Conservation (phyloP, 2,797 vertebrate species). For the Lepilemur ruficaudatus region DNA sequence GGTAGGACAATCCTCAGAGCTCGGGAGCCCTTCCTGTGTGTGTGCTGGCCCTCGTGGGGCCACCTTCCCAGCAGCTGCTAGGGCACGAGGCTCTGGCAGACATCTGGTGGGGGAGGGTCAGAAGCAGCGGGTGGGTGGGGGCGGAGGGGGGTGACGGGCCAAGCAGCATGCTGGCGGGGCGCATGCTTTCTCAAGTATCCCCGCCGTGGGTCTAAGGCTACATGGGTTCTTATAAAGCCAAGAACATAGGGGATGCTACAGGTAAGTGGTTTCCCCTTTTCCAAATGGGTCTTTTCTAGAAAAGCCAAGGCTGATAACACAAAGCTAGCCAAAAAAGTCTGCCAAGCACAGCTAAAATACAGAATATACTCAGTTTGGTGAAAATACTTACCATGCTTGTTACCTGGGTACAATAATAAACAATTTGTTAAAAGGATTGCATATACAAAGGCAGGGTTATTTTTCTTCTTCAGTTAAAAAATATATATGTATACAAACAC, state of each 20-base stretch:
- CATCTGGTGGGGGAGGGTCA: slow-evolving; percentile 64
- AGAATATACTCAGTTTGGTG: slow-evolving; percentile 85
- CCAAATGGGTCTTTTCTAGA: slow-evolving; percentile 83
- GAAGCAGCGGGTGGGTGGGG: slow-evolving; percentile 82
- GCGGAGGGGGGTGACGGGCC: neutral
- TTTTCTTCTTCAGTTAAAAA: slow-evolving; percentile 75
- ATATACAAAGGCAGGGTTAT: slow-evolving; percentile 79
- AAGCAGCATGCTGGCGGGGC: slow-evolving; percentile 90
- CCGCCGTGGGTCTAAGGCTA: slow-evolving; percentile 14
- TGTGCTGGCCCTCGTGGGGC: neutral
- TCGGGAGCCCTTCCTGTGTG: neutral
- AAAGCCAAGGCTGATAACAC: slow-evolving; percentile 86
- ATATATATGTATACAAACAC: slow-evolving; percentile 29
- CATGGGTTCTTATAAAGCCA: slow-evolving; percentile 74
- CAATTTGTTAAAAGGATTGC: slow-evolving; percentile 88
- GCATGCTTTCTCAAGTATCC: slow-evolving; percentile 83
- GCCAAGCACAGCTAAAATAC: slow-evolving; percentile 86
- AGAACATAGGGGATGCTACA: slow-evolving; percentile 65
- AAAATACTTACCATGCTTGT: slow-evolving; percentile 99
- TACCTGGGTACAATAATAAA: slow-evolving; percentile 95
- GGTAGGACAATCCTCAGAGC: neutral
- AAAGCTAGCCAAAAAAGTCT: slow-evolving; percentile 87
- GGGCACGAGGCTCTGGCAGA: neutral
- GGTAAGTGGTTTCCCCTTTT: slow-evolving; percentile 75
- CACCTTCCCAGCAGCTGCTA: neutral